A percentile compares a stretch with the other conserved stretches of the same genome.
phyloP scores from a whole-genome alignment of 2,797 vertebrate genomes.

The Tolypeutes matacus region DNA sequence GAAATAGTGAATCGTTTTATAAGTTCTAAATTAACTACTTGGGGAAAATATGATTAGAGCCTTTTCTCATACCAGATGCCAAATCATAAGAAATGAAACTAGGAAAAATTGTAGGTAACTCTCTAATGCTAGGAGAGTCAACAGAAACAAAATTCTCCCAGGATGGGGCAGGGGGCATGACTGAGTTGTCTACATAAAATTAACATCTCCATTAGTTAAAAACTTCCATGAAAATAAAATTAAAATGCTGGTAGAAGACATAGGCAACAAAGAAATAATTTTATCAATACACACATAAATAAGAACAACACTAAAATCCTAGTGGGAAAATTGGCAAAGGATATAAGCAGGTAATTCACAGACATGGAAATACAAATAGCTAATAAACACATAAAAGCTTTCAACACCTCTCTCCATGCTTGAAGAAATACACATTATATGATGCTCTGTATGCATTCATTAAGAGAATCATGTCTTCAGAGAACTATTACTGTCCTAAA shows the following conservation, averaged over 20 bases:
- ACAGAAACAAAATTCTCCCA: not conserved
- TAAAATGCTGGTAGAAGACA: not conserved
- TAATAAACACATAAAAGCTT: not conserved
- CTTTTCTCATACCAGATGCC: not conserved
- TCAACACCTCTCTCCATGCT: not conserved
- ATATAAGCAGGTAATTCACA: not conserved
- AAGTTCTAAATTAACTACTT: constrained; percentile 45
- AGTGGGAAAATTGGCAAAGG: constrained; percentile 26
- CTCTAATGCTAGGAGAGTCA: not conserved
- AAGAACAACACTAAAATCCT: not conserved
- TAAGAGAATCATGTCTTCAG: constrained; percentile 29
- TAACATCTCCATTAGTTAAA: constrained; percentile 20
- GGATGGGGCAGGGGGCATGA: not conserved
- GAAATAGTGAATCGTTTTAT: constrained; percentile 7
- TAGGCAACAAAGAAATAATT: not conserved
- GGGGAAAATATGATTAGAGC: constrained; percentile 35
- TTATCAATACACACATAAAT: not conserved
- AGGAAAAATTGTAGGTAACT: not conserved
- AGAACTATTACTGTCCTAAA: not conserved
- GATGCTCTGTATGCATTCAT: not conserved
- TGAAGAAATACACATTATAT: not conserved
- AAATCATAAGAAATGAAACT: constrained; percentile 34
- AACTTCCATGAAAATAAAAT: not conserved
- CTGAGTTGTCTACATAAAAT: not conserved
- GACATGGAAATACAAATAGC: not conserved